Evolutionary conservation across 2,113 vertebrate species (phyloP).

Genomic region (Lichenostomus cassidix): DNA sequence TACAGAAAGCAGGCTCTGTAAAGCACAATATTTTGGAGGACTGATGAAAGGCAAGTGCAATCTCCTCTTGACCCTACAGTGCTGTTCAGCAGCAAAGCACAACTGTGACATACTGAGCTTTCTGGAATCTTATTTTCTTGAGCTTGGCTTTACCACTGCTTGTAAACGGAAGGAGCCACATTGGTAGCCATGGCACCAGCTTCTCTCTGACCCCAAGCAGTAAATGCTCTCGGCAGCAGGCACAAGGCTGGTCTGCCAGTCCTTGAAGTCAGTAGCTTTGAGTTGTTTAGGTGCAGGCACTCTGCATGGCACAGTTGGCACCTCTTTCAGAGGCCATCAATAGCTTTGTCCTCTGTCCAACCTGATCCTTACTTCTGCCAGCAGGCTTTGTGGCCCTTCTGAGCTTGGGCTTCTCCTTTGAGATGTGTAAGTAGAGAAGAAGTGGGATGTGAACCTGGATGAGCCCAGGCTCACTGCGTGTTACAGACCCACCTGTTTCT

Average conservation of each 20-base stretch:
- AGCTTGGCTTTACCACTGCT: neutral
- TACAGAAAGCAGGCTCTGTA: neutral
- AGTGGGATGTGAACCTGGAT: neutral
- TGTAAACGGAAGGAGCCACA: neutral
- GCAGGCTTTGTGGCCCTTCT: neutral
- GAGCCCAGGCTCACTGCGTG: rapidly evolving
- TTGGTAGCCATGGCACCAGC: neutral
- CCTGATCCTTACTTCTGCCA: neutral
- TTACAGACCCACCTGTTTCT: neutral
- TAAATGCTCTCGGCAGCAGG: neutral
- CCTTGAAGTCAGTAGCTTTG: neutral
- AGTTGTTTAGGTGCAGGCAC: neutral
- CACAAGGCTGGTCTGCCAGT: neutral
- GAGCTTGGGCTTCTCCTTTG: neutral
- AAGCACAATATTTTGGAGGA: neutral
- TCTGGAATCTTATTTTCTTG: neutral
- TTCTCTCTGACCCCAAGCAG: neutral
- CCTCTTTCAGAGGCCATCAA: neutral
- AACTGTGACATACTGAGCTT: neutral
- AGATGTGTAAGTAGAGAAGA: neutral
- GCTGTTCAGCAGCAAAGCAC: neutral
- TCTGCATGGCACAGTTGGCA: neutral
- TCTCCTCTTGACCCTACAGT: neutral
- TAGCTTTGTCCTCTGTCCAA: neutral
- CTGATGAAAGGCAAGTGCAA: slow-evolving; percentile 34